A percentile compares a stretch with the other conserved stretches of the same genome.
phyloP scores from a whole-genome alignment of 1,140 invertebrate species.

The Oryzaephilus surinamensis region DNA sequence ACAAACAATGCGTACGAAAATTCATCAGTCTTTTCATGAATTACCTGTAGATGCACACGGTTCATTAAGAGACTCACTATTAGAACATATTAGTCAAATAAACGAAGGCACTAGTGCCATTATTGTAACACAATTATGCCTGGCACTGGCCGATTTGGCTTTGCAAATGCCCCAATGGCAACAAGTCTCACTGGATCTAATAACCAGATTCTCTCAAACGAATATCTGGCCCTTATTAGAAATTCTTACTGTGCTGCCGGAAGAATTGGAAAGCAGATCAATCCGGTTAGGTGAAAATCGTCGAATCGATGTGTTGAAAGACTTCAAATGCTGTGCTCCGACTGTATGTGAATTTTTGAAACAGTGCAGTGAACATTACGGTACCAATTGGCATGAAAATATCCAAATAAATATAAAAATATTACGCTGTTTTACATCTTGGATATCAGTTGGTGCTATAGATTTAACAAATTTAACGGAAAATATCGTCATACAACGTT shows the following conservation, averaged over 20 bases:
- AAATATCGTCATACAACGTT: slow-evolving; percentile 55
- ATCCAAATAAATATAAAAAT: slow-evolving; percentile 48
- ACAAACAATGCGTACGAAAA: slow-evolving; percentile 94
- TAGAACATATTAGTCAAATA: slow-evolving; percentile 80
- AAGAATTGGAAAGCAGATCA: slow-evolving; percentile 80
- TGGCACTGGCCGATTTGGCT: slow-evolving; percentile 86
- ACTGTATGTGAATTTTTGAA: slow-evolving; percentile 66
- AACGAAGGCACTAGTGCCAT: slow-evolving; percentile 68
- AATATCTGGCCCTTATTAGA: slow-evolving; percentile 74
- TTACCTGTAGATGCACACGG: slow-evolving; percentile 73
- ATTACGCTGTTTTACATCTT: slow-evolving; percentile 68
- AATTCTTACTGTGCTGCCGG: slow-evolving; percentile 88
- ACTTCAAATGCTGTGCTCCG: slow-evolving; percentile 57
- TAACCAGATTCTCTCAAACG: slow-evolving; percentile 58
- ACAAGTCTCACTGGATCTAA: slow-evolving; percentile 74
- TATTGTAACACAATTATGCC: slow-evolving; percentile 84
- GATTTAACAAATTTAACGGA: slow-evolving; percentile 51
- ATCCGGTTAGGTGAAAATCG: slow-evolving; percentile 81
- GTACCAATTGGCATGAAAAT: slow-evolving; percentile 41
- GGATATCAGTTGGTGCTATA: slow-evolving; percentile 64
- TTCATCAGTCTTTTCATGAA: slow-evolving; percentile 88
- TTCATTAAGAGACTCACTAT: slow-evolving; percentile 81
- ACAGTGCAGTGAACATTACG: slow-evolving; percentile 51
- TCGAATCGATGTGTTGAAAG: slow-evolving; percentile 67
- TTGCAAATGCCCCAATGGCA: slow-evolving; percentile 92